Base-by-base conservation (phyloP, 2,888 invertebrate genomes). In the Lampropteryx suffumata region DNA sequence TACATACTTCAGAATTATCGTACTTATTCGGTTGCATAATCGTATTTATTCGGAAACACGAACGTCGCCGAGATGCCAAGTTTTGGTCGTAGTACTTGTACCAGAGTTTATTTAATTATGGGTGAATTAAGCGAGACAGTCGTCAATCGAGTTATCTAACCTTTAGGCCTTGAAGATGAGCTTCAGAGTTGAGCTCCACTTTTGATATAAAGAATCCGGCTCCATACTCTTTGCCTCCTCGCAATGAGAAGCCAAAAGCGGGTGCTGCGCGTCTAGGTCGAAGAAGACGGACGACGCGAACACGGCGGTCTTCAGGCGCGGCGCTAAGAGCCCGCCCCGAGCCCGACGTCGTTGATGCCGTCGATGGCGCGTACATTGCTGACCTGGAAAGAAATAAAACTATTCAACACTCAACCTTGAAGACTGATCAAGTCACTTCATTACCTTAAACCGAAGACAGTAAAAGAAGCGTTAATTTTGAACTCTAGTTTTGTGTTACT, bases 131-230 rank as follows among this genome's bases (percentile, higher is more conserved):
- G 17, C 17, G 17, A 17, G 17, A n/a, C 17, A 3, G 2, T 17
- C 2, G 2, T 17, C 17, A 17, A 17, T n/a, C n/a, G 17, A 17
- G 17, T 17, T 17, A 26, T 13, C 91, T 91, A 87, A 97, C 98
- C 93, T 94, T 94, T 41, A 98, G 87, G 57, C 98, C 98, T 79
- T 96, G 96, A 40, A 93, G 89, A 69, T 96, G 94, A 0, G 98
- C 98, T 79, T 97, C 97, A 1, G 97, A 96, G 48, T 95, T 95
- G 26, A 94, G 93, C 62, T 97, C 96, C 6, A 98, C 95, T 70
- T 94, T 94, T 13, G 97, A 97, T 51, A 98, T 94, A 84, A 97
- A 98, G 84, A 98, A 96, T 24, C 98, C 98, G 0, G 97, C 96
- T 14, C 96, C 95, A 77, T 97, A 96, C 76, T 98, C 98, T 59